Conservation (phyloP, 2,797 vertebrate species). For the Melanotaenia maccullochi region DNA sequence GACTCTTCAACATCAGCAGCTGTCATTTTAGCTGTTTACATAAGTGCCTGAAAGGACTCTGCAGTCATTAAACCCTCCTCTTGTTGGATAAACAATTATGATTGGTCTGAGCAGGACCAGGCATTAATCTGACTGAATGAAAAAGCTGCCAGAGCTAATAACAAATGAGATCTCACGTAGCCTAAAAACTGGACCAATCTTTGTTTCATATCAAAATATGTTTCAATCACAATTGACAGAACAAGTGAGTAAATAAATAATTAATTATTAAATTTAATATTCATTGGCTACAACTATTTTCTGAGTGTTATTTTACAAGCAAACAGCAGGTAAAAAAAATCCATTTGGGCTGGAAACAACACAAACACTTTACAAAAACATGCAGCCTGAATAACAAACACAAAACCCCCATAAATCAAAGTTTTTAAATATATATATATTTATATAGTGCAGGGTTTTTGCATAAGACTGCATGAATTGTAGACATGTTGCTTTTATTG, state of each 20-base stretch:
- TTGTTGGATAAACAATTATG: not conserved
- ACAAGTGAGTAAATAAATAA: slow-evolving; percentile 26
- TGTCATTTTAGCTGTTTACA: slow-evolving; percentile 10
- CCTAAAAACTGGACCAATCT: not conserved
- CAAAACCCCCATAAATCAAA: not conserved
- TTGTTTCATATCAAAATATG: slow-evolving; percentile 9
- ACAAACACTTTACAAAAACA: slow-evolving; percentile 56
- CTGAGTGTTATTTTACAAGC: slow-evolving; percentile 27
- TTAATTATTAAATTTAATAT: slow-evolving; percentile 11
- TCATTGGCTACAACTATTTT: slow-evolving; percentile 6
- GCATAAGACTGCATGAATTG: slow-evolving; percentile 42
- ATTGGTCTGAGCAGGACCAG: not conserved
- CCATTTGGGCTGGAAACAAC: slow-evolving; percentile 56
- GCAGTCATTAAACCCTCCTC: not conserved
- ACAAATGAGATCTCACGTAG: not conserved
- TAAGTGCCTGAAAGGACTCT: not conserved
- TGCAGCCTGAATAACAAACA: slow-evolving; percentile 36
- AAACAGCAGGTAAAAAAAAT: slow-evolving; percentile 72
- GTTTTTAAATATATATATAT: not conserved
- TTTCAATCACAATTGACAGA: slow-evolving; percentile 24
- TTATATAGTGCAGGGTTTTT: slow-evolving; percentile 1
- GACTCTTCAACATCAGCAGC: slow-evolving; percentile 6
- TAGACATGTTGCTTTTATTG: slow-evolving; percentile 52
- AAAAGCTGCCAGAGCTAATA: slow-evolving; percentile 9
- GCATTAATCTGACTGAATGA: not conserved